Base-by-base conservation (phyloP, 2,888 invertebrate species). In the Coecobrya sp. region DNA sequence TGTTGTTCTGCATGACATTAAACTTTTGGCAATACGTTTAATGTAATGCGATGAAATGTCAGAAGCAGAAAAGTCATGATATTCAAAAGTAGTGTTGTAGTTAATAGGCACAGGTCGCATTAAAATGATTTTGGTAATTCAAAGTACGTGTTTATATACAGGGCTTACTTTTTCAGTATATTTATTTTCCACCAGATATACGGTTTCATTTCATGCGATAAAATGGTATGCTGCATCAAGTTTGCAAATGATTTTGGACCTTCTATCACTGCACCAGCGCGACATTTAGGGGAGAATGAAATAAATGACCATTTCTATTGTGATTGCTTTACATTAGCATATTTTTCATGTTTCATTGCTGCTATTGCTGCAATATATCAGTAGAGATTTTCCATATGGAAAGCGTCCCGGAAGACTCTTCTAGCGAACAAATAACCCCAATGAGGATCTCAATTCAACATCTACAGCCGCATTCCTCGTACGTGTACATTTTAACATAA, bases 271-370 rank as follows among this genome's bases (percentile, higher is more conserved):
- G n/a, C 36, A 36, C 36, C 19, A 5, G 30, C 45, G 7, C 3
- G 73, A 76, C 73, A 19, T 8, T 73, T 45, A 42, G 45, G 22
- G 73, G 19, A 22, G 73, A 76, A 76, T 19, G 22, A 45, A 22
- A 76, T 76, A 76, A 76, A 76, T 76, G 73, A 45, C 45, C 73
- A 25, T 76, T 42, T 36, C 70, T 55, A 19, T 55, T 55, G 55
- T 42, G 70, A 42, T 73, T 76, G 73, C 73, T 45, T 19, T 76
- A 45, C 73, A 76, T 76, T 76, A 76, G 73, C 73, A 76, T 76
- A 76, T 45, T 76, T 22, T 22, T 19, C 13, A 27, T 76, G 45
- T 45, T 49, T 76, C 45, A 70, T 76, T 49, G 0, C 42, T 70
- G 25, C 22, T 16, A n/a, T 42, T 19, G 70, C 4, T 42, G 70